phyloP scores from a whole-genome alignment of 1,140 invertebrate genomes.

The Chionoecetes opilio region DNA sequence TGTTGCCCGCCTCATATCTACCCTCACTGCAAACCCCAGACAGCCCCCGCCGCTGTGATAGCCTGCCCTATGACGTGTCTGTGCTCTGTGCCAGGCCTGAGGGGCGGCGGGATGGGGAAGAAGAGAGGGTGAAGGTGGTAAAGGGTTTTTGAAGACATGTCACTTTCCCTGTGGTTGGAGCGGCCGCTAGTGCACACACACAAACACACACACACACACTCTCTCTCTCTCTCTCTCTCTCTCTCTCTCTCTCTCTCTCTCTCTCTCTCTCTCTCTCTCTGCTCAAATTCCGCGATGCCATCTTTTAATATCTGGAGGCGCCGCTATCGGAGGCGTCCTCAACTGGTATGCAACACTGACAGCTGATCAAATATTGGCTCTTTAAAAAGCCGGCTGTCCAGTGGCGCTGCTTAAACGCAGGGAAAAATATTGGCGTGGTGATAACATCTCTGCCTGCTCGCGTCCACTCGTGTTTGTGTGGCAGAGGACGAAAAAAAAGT shows the following conservation, averaged over 20 bases:
- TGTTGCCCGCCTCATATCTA: background rate
- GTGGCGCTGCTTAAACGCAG: too few relatives aligned
- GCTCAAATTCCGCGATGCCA: background rate
- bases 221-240: constrained; percentile 27
- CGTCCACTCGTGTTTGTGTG: too few relatives aligned
- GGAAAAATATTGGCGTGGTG: too few relatives aligned
- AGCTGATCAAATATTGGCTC: constrained; percentile 27
- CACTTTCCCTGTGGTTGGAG: background rate
- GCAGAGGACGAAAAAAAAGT: too few relatives aligned
- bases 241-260: constrained; percentile 27
- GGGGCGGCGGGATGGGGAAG: background rate
- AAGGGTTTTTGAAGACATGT: background rate
- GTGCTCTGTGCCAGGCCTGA: background rate
- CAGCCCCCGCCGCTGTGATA: background rate
- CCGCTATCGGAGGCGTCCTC: background rate
- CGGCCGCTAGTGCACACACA: background rate
- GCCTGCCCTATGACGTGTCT: background rate
- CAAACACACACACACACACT: too few relatives aligned
- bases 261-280: background rate
- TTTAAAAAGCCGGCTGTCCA: background rate
- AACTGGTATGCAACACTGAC: background rate
- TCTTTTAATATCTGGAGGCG: background rate
- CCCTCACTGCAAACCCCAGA: background rate
- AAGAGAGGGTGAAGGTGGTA: background rate
- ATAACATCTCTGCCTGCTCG: too few relatives aligned